These are phyloP conservation scores for Glossosoma conforme DNA, from an alignment of 1,140 invertebrate genomes.

Conservation along the genomic window DNA sequence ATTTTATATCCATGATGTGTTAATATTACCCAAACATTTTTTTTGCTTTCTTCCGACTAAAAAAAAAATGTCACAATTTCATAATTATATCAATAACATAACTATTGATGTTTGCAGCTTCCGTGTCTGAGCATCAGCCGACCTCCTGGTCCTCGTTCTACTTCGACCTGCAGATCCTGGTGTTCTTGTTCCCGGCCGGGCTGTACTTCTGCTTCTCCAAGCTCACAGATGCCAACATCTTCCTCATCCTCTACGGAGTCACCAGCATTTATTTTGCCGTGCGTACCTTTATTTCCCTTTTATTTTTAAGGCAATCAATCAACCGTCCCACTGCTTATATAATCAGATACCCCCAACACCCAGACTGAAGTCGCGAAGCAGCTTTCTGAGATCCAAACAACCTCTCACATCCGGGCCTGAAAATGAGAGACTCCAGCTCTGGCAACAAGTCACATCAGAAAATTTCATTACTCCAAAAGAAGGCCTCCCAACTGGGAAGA, in stretches of 20 bases:
- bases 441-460: no score
- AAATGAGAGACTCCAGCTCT: no score
- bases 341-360: no score
- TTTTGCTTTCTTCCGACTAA: conserved; percentile 1
- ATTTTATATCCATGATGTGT: no score
- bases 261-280: conserved; percentile 98
- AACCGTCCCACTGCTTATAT: no score
- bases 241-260: conserved; percentile 94
- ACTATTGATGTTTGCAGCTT: conserved; percentile 55
- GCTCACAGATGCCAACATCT: conserved; percentile 93
- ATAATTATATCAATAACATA: not conserved
- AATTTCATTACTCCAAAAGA: no score
- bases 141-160: conserved; percentile 99
- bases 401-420: no score
- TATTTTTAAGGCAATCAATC: no score
- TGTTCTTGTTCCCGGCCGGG: conserved; percentile 93
- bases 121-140: conserved; percentile 97
- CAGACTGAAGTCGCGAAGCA: no score
- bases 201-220: conserved; percentile 94
- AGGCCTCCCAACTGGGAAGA: no score
- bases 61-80: not conserved
- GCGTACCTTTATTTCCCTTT: no score
- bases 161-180: conserved; percentile 92
- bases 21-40: not conserved
- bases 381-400: no score